These are phyloP conservation scores for Lymantria dispar DNA, from an alignment of 2,888 invertebrate genomes.

Conservation along the genomic window DNA sequence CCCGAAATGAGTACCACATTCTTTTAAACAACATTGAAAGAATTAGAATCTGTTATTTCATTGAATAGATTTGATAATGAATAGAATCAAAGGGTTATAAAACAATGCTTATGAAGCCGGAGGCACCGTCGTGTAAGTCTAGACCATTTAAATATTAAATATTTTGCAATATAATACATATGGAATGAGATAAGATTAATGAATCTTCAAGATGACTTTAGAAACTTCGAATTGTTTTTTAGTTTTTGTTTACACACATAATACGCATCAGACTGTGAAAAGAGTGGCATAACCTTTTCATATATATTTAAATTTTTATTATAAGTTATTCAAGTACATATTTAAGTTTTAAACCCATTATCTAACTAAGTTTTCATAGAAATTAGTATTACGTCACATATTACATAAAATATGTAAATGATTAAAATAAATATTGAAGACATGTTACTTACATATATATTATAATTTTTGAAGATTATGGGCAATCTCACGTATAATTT, in stretches of 20 bases:
- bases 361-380: constrained; percentile 8
- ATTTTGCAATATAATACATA: constrained; percentile 13
- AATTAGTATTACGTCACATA: neutral
- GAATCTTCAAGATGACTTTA: constrained; percentile 15
- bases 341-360: constrained; percentile 6
- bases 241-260: constrained; percentile 3
- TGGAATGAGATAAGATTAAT: constrained; percentile 22
- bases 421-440: constrained; percentile 1
- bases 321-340: neutral
- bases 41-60: constrained; percentile 48
- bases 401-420: constrained; percentile 6
- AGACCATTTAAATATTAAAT: constrained; percentile 13
- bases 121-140: constrained; percentile 15
- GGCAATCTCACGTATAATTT: neutral
- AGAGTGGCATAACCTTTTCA: constrained; percentile 3
- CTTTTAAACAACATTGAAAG: constrained; percentile 44
- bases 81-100: constrained; percentile 25
- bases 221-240: constrained; percentile 11
- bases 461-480: neutral
- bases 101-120: constrained; percentile 10
- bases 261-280: constrained; percentile 1
- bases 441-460: neutral
- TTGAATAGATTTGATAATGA: constrained; percentile 38
- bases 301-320: constrained; percentile 5
- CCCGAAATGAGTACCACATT: constrained; percentile 60